Base-by-base conservation (phyloP, 2,888 invertebrate species). In the Chydorus sphaericus region DNA sequence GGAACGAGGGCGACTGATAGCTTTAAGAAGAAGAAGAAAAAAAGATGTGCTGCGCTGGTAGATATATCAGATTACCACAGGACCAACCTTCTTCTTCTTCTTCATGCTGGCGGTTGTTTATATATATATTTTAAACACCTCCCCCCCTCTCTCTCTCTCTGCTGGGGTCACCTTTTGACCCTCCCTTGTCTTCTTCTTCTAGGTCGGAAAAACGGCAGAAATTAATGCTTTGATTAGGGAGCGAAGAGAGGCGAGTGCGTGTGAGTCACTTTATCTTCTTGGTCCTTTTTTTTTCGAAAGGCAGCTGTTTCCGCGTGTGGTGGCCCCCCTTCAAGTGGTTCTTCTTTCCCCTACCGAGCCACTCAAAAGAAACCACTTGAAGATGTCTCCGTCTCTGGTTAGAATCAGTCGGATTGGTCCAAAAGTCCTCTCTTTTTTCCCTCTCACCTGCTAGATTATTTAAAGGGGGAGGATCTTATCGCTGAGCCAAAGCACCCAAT, bases 31-130 rank as follows among this genome's bases (percentile, higher is more conserved):
- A 44, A 44, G 28, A 44, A 26, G 26, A 44, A 44, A 44, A 26
- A 14, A 44, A 44, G 44, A 44, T 44, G 44, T 44, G 44, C 44
- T 44, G 44, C 28, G 44, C 44, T 44, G 44, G 44, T 44, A 28
- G 44, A 44, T 44, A n/a, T n/a, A 44, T 44, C 44, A 4, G 2
- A 44, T 44, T 23, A 44, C 44, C 2, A 2, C 33, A 10, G 33
- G 8, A 10, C 33, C 33, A 8, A 8, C 33, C 33, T 14, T 14
- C 33, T 33, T 10, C 14, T 8, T 33, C 33, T 33, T 33, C 8
- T 33, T 10, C 14, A 33, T 14, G 8, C 8, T 33, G 33, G 8
- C 14, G 33, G 33, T 33, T 33, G 33, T 33, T 33, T 33, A 33
- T 33, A 14, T 14, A 10, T 14, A 33, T 33, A n/a, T n/a, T n/a